Evolutionary conservation across 1,140 invertebrate genomes (phyloP), one percentile per base, ranked within the genome.

Genomic region (Cardiocondyla obscurior): DNA sequence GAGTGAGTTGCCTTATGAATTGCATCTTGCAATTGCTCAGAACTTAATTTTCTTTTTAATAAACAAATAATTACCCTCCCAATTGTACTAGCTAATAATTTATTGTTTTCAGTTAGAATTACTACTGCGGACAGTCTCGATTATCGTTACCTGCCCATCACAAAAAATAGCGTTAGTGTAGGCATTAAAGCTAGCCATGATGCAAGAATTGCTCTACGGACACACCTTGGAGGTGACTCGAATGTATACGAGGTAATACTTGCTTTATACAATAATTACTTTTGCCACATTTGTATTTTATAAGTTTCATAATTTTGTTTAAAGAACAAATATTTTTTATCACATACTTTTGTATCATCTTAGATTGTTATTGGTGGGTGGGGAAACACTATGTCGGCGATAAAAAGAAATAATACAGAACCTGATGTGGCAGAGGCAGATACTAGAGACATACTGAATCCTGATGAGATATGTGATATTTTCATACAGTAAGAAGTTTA

Each of bases 151-250:
- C 90, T 90, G 53, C 92, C 92, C 30, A 90, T 90, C 65, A 88
- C 92, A 65, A 91, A 85, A 72, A 86, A 85, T 58, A 64, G 84
- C 55, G 28, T 91, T 12, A 88, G 85, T 62, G 67, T 92, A 25
- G 88, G 84, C 62, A 74, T 92, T 46, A 81, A 84, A 64, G 88
- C 91, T 28, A 76, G 72, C 58, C 89, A 91, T 12, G 91, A 92
- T 88, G 92, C 92, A 62, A 89, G 91, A 69, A 89, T 92, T 64
- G 84, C 87, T 22, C 84, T 92, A 7, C 88, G 92, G 72, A 92
- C 86, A n/a, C 90, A 91, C 65, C 85, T 92, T 7, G 86, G 84
- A 53, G 83, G 87, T 25, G 90, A 92, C 36, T 92, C 92, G 4
- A 87, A 91, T 76, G 64, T 89, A 3, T 92, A 92, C 10, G 91